These are phyloP conservation scores for Geotrupes spiniger DNA, from an alignment of 2,888 invertebrate genomes.

Conservation along the genomic window DNA sequence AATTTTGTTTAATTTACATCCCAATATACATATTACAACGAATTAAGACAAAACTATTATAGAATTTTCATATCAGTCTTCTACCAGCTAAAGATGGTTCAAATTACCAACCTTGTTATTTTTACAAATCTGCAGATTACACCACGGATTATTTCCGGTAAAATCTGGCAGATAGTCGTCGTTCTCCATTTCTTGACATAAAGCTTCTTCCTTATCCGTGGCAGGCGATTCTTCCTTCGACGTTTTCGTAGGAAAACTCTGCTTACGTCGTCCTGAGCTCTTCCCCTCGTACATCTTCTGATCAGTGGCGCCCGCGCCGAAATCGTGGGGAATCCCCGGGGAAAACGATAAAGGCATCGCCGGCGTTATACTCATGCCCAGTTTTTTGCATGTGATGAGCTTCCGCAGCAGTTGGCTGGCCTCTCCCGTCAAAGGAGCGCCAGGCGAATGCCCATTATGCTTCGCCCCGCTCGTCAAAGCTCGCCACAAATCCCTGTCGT, in stretches of 20 bases:
- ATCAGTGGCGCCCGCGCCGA: not conserved
- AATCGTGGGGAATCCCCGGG: not conserved
- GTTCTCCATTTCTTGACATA: conserved; percentile 27
- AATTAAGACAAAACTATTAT: no score
- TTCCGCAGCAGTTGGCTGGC: conserved; percentile 73
- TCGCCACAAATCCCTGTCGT: conserved; percentile 55
- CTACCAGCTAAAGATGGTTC: no score
- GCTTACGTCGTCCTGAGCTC: conserved; percentile 71
- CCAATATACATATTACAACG: no score
- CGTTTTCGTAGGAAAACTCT: conserved; percentile 76
- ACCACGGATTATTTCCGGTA: conserved; percentile 49
- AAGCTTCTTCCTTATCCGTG: conserved; percentile 31
- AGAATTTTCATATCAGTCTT: no score
- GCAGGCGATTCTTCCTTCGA: conserved; percentile 29
- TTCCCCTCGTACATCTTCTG: conserved; percentile 11
- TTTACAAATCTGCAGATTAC: conserved; percentile 38
- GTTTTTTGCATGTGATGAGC: conserved; percentile 72
- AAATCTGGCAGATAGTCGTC: conserved; percentile 44
- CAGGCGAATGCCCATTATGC: conserved; percentile 54
- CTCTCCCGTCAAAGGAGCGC: conserved; percentile 58
- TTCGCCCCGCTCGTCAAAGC: conserved; percentile 48
- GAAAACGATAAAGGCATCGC: conserved; percentile 29
- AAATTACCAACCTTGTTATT: no score
- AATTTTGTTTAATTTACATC: no score
- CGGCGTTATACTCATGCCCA: conserved; percentile 63